Conservation (phyloP, 37 sponge, comb jelly and placozoan genomes). For the Oscarella lobularis region DNA sequence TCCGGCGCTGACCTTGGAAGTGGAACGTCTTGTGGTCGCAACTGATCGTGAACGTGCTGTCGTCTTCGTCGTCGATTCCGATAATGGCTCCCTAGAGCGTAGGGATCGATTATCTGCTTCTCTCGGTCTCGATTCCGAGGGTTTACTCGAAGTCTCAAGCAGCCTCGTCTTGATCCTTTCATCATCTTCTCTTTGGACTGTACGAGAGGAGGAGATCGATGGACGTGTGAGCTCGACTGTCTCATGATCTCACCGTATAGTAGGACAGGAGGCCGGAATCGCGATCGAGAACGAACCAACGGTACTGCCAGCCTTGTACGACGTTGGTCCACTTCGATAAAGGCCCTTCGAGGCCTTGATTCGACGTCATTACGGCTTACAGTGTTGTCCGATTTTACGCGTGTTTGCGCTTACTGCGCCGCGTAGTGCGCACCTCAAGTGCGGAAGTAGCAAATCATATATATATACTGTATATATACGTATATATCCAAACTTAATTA, state of each 20-base stretch:
- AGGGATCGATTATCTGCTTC: neutral
- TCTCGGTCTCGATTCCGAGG: too few relatives aligned
- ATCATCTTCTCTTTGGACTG: slow-evolving; percentile 88
- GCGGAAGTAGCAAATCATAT: too few relatives aligned
- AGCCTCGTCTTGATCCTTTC: slow-evolving; percentile 62
- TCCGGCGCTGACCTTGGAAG: slow-evolving; percentile 45
- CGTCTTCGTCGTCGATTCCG: slow-evolving; percentile 91
- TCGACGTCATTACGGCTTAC: neutral
- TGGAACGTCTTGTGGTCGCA: slow-evolving; percentile 63
- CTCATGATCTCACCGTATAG: slow-evolving; percentile 60
- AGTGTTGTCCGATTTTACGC: too few relatives aligned
- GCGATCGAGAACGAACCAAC: slow-evolving; percentile 94
- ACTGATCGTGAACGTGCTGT: slow-evolving; percentile 87
- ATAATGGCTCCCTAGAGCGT: slow-evolving; percentile 44
- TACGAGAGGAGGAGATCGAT: neutral
- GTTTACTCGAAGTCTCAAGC: slow-evolving; percentile 42
- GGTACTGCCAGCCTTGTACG: slow-evolving; percentile 94
- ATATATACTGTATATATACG: too few relatives aligned
- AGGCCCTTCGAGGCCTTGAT: slow-evolving; percentile 68
- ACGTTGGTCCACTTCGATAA: slow-evolving; percentile 98
- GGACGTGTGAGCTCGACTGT: too few relatives aligned
- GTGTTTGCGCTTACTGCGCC: too few relatives aligned
- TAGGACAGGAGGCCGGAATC: slow-evolving; percentile 77
- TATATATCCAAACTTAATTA: too few relatives aligned
- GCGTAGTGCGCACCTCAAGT: too few relatives aligned